Percentiles rank a stretch among this genome's conserved stretches.
Evolutionary conservation across 2,113 vertebrate genomes (phyloP).

Genomic region (Bolborhynchus lineola): DNA sequence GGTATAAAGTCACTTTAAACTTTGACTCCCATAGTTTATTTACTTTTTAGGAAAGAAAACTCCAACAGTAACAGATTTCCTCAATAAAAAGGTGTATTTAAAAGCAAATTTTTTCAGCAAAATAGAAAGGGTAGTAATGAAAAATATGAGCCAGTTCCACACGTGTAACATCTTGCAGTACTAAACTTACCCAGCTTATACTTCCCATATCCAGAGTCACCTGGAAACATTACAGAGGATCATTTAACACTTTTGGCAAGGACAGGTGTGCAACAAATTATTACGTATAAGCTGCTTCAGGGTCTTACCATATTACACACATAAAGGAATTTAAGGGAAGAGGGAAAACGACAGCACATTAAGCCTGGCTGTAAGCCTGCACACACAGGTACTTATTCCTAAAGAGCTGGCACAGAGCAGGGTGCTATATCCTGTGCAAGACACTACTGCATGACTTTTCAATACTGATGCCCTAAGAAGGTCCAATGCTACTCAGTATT

Average conservation of each 20-base stretch:
- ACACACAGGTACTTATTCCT: neutral
- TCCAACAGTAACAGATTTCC: neutral
- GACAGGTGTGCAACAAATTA: conserved; percentile 45
- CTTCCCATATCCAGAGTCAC: neutral
- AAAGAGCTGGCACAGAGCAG: neutral
- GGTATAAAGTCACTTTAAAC: conserved; percentile 3
- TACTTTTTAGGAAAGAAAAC: neutral
- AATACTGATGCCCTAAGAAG: neutral
- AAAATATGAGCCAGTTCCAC: conserved; percentile 15
- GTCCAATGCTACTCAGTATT: neutral
- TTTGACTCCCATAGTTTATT: neutral
- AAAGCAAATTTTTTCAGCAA: neutral
- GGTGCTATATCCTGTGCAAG: neutral
- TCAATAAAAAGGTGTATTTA: neutral
- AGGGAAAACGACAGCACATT: neutral
- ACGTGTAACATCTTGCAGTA: neutral
- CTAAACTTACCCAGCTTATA: neutral
- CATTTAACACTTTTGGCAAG: conserved; percentile 42
- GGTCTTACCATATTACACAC: conserved; percentile 26
- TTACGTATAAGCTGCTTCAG: conserved; percentile 29
- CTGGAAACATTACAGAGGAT: conserved; percentile 33
- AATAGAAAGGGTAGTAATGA: neutral
- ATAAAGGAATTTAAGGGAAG: conserved; percentile 8
- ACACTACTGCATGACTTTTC: neutral
- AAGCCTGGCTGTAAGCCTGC: neutral